Evolutionary conservation across 2,113 vertebrate genomes (phyloP), one percentile per base, ranked within the genome.

Genomic region (Cervus canadensis): DNA sequence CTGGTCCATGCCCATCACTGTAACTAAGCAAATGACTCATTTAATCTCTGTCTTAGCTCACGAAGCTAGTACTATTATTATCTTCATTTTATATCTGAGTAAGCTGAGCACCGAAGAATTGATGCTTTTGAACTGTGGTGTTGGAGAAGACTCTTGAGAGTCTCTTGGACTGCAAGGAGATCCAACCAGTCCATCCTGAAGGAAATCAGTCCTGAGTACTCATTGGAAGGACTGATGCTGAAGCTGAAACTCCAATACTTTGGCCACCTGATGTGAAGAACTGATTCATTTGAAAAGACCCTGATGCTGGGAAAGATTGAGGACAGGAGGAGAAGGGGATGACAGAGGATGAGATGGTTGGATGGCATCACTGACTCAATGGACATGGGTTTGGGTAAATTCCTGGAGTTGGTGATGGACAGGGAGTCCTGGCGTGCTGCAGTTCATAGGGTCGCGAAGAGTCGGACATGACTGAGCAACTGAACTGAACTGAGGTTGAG

Each of bases 391-490:
- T 36, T 36, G 17, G 1, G 33, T 36, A 17, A n/a, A 67, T 8
- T 67, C 33, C 2, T 0, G 33, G 33, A 67, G 64, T 36, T 67
- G 33, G 33, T 67, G 64, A 67, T 11, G 64, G 8, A 21, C 64
- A 71, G n/a, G n/a, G 64, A 71, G n/a, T n/a, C n/a, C 64, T 36
- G 64, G 64, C 1, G 0, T 11, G 17, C 64, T 71, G 17, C 0
- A 0, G 64, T 71, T 36, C 64, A 36, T 21, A 2, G 64, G 64
- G n/a, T 71, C 2, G 0, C n/a, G 21, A 33, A 64, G 7, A 71
- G n/a, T 71, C 0, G 2, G 4, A 71, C 64, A 36, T 1, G n/a
- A 71, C 17, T 36, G 17, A 71, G 64, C 0, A 50, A 50, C 48
- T 36, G 64, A 71, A 71, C n/a, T 36, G 33, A 4, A 67, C 33